Evolutionary conservation across 2,888 invertebrate genomes (phyloP).

Genomic region (Stegana nigrithorax): DNA sequence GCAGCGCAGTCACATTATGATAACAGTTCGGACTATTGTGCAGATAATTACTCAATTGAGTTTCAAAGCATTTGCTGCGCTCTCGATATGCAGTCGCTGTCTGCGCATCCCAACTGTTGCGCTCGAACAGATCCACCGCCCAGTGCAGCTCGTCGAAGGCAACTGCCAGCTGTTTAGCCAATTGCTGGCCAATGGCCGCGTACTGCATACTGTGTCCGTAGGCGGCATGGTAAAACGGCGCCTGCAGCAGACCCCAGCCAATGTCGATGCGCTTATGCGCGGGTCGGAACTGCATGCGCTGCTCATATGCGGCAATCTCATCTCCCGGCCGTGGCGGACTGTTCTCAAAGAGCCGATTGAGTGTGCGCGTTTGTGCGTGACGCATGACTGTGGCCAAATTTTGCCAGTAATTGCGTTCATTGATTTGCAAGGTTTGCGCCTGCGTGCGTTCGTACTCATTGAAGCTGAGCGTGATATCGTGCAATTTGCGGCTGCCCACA

Average conservation of each 20-base stretch:
- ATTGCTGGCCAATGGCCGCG: slow-evolving; percentile 49
- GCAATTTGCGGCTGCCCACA: slow-evolving; percentile 50
- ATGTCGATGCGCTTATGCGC: slow-evolving; percentile 53
- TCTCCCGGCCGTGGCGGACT: slow-evolving; percentile 38
- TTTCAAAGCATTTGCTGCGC: slow-evolving; percentile 52
- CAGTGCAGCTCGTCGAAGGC: slow-evolving; percentile 62
- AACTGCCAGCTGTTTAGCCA: slow-evolving; percentile 49
- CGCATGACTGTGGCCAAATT: slow-evolving; percentile 49
- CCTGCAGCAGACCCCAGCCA: slow-evolving; percentile 56
- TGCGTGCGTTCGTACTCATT: slow-evolving; percentile 34
- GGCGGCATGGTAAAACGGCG: slow-evolving; percentile 52
- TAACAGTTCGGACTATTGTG: slow-evolving; percentile 35
- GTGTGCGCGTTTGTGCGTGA: slow-evolving; percentile 35
- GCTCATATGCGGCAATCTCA: slow-evolving; percentile 55
- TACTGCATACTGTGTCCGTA: slow-evolving; percentile 52
- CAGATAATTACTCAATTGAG: slow-evolving; percentile 53
- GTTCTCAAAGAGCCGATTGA: slow-evolving; percentile 45
- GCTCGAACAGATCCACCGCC: slow-evolving; percentile 49
- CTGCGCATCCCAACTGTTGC: slow-evolving; percentile 49
- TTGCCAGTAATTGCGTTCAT: slow-evolving; percentile 52
- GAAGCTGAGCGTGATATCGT: slow-evolving; percentile 39
- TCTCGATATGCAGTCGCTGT: slow-evolving; percentile 51
- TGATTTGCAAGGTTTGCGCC: slow-evolving; percentile 36
- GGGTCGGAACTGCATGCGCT: slow-evolving; percentile 49
- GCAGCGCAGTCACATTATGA: slow-evolving; percentile 36